Evolutionary conservation across 2,113 vertebrate species (phyloP).

Genomic region (Phrynosoma blainvillii): DNA sequence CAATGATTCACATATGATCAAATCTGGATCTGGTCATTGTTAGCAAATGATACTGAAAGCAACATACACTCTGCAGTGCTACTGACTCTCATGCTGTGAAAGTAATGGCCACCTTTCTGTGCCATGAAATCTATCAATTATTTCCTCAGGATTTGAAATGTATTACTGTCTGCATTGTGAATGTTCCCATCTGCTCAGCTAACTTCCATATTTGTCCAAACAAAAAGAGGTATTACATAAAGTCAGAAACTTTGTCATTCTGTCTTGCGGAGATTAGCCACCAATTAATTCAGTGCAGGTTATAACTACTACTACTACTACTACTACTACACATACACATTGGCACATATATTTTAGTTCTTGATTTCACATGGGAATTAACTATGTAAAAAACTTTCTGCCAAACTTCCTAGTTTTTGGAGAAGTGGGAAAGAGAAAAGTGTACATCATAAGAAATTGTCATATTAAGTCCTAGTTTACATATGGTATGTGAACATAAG

Average conservation of each 20-base stretch:
- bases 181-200: too few species aligned
- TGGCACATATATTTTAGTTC: too few species aligned
- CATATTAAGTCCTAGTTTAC: background rate
- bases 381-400: background rate
- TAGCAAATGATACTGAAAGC: background rate
- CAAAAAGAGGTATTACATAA: background rate
- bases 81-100: constrained; percentile 13
- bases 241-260: background rate
- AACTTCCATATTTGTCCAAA: background rate
- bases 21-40: background rate
- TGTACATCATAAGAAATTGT: background rate
- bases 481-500: background rate
- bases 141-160: background rate
- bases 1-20: background rate
- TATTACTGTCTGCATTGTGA: background rate
- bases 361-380: background rate
- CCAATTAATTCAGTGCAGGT: too few species aligned
- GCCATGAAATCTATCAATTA: constrained; percentile 16
- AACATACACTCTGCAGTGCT: background rate
- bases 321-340: too few species aligned
- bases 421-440: background rate
- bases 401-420: background rate
- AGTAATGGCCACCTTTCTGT: constrained; percentile 3
- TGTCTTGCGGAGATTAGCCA: background rate
- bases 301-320: too few species aligned